phyloP scores from a whole-genome alignment of 2,888 invertebrate genomes.

The Leucozona laternaria region DNA sequence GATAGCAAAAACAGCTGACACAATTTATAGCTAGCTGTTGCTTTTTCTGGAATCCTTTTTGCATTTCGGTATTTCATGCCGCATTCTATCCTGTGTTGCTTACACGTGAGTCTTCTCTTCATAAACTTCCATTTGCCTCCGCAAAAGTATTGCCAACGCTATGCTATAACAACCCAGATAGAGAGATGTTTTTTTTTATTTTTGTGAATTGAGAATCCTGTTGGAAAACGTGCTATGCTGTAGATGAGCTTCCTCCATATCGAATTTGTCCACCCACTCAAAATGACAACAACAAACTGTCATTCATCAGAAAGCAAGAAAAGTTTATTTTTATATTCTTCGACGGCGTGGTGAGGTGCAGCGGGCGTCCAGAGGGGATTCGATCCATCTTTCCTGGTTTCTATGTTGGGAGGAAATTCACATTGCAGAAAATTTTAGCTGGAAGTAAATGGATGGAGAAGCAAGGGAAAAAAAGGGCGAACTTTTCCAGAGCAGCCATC shows the following conservation, averaged over 20 bases:
- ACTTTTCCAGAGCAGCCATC: background rate
- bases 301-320: slow-evolving; percentile 55
- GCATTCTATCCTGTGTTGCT: slow-evolving; percentile 31
- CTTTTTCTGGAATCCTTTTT: slow-evolving; percentile 55
- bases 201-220: slow-evolving; percentile 40
- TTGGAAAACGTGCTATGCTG: slow-evolving; percentile 49
- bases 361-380: slow-evolving; percentile 20
- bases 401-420: slow-evolving; percentile 28
- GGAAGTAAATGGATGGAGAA: background rate
- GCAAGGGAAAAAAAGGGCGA: slow-evolving; percentile 17
- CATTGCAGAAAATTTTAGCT: slow-evolving; percentile 38
- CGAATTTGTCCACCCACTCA: slow-evolving; percentile 51
- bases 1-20: slow-evolving; percentile 65
- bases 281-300: slow-evolving; percentile 59
- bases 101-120: slow-evolving; percentile 48
- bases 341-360: background rate
- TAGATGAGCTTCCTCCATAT: slow-evolving; percentile 17
- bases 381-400: slow-evolving; percentile 43
- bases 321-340: slow-evolving; percentile 61
- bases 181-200: background rate
- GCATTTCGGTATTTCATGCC: slow-evolving; percentile 11
- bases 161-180: background rate
- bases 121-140: slow-evolving; percentile 38
- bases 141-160: slow-evolving; percentile 18
- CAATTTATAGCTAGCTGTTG: slow-evolving; percentile 51